Percentiles rank a stretch among this genome's conserved stretches.
phyloP scores from a whole-genome alignment of 2,797 vertebrate species.

The Rhinophrynus dorsalis region DNA sequence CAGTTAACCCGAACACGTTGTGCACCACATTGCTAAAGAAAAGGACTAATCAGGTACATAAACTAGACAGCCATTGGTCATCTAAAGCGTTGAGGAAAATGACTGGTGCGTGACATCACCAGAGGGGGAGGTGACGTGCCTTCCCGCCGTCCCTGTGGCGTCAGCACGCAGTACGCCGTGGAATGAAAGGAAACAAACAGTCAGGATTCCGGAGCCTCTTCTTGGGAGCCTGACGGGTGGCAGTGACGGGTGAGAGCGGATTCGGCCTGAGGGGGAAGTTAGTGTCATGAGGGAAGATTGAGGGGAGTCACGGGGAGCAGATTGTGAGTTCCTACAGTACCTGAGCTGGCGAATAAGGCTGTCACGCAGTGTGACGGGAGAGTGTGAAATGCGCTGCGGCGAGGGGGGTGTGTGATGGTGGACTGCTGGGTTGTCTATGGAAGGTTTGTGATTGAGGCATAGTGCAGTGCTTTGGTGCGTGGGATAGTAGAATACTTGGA shows the following conservation, averaged over 20 bases:
- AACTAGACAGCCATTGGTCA: too few relatives aligned
- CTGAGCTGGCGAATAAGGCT: not conserved
- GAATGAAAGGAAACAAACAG: conserved; percentile 47
- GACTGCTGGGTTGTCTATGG: too few relatives aligned
- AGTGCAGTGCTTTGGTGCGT: not conserved
- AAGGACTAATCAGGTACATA: too few relatives aligned
- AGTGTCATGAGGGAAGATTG: not conserved
- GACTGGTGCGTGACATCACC: not conserved
- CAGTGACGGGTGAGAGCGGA: conserved; percentile 11
- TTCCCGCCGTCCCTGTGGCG: conserved; percentile 38
- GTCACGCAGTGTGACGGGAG: not conserved
- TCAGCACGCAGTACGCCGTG: conserved; percentile 27
- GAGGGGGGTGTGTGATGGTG: too few relatives aligned
- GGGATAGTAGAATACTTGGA: too few relatives aligned
- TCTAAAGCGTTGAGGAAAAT: not conserved
- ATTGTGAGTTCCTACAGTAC: not conserved
- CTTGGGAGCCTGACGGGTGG: not conserved
- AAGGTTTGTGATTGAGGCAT: too few relatives aligned
- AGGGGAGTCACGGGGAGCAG: conserved; percentile 2
- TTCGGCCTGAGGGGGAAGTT: not conserved
- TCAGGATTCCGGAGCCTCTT: conserved; percentile 21
- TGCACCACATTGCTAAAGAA: too few relatives aligned
- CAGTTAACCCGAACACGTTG: too few relatives aligned
- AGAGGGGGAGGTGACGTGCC: conserved; percentile 16
- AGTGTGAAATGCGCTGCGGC: too few relatives aligned